phyloP scores from a whole-genome alignment of 2,888 invertebrate genomes.

The Aquatica leii region DNA sequence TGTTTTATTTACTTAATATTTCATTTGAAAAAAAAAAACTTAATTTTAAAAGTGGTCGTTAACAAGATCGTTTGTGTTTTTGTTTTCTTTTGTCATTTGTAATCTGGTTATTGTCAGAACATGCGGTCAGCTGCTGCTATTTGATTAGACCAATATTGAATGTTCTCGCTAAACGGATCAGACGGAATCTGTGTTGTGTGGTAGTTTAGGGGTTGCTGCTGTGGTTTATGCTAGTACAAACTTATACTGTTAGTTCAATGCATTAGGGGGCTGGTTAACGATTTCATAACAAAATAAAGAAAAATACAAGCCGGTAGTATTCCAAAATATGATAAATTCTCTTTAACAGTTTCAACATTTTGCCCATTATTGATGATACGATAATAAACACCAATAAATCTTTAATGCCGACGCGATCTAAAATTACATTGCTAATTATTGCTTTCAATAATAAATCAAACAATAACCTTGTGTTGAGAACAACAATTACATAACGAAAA shows the following conservation, averaged over 20 bases:
- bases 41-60: constrained; percentile 10
- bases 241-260: constrained; percentile 22
- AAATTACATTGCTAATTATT: too few species aligned
- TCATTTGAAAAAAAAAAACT: background rate
- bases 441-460: too few species aligned
- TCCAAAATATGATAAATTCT: background rate
- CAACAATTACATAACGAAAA: too few species aligned
- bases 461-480: too few species aligned
- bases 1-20: background rate
- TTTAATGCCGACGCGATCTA: too few species aligned
- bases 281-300: background rate
- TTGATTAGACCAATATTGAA: constrained; percentile 51
- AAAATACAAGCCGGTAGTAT: background rate
- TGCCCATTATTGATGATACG: too few species aligned
- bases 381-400: too few species aligned
- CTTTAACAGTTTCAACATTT: too few species aligned
- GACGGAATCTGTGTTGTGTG: constrained; percentile 42
- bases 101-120: constrained; percentile 45
- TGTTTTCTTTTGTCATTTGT: constrained; percentile 46
- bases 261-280: constrained; percentile 27
- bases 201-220: constrained; percentile 31
- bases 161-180: constrained; percentile 50
- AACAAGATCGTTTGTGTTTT: constrained; percentile 34
- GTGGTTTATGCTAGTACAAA: constrained; percentile 29
- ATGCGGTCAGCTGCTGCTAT: constrained; percentile 49